A percentile compares a stretch with the other conserved stretches of the same genome.
Conservation (phyloP, 2,888 invertebrate species). For the Phymatocera aterrima region DNA sequence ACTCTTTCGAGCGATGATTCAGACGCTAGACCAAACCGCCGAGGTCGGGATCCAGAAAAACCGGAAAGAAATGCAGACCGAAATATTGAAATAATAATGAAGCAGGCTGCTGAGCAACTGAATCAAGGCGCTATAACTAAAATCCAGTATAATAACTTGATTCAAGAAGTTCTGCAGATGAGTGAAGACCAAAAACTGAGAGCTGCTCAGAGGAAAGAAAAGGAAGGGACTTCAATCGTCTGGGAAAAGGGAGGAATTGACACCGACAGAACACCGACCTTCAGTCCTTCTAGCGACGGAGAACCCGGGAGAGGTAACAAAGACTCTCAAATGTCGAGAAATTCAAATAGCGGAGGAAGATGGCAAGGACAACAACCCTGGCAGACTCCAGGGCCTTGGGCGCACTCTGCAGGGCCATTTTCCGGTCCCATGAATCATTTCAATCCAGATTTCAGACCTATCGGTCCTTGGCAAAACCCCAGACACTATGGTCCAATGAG, state of each 20-base stretch:
- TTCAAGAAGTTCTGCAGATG: conserved; percentile 87
- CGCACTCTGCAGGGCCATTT: conserved; percentile 68
- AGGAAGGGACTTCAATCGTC: conserved; percentile 76
- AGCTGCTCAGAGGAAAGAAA: conserved; percentile 85
- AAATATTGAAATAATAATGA: conserved; percentile 86
- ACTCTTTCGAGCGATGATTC: conserved; percentile 72
- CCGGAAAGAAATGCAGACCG: conserved; percentile 77
- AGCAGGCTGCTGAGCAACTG: conserved; percentile 88
- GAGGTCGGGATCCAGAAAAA: conserved; percentile 77
- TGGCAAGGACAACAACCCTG: conserved; percentile 68
- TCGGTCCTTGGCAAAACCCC: conserved; percentile 71
- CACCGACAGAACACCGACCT: conserved; percentile 55
- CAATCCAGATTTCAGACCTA: conserved; percentile 65
- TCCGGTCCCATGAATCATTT: conserved; percentile 62
- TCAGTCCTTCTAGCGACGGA: conserved; percentile 68
- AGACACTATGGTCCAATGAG: conserved; percentile 70
- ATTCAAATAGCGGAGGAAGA: conserved; percentile 61
- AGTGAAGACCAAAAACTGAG: conserved; percentile 86
- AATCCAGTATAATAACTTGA: conserved; percentile 84
- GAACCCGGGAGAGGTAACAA: conserved; percentile 72
- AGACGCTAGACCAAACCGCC: conserved; percentile 61
- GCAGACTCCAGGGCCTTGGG: conserved; percentile 68
- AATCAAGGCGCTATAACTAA: conserved; percentile 85
- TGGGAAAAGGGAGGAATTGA: conserved; percentile 67
- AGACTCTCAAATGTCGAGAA: conserved; percentile 70